phyloP scores from a whole-genome alignment of 2,888 invertebrate species.

The Troides oblongomaculatus region DNA sequence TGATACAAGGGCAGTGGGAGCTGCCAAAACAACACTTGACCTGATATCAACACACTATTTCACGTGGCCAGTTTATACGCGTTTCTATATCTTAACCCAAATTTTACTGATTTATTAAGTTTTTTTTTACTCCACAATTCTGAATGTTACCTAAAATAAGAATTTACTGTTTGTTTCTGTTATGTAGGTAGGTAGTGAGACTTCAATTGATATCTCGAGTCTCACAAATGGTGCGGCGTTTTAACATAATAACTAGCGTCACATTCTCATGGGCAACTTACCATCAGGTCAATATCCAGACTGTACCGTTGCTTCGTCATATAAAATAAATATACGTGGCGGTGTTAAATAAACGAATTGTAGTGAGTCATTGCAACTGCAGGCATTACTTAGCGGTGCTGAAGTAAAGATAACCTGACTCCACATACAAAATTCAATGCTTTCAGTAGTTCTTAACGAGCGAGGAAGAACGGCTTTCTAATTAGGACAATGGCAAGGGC shows the following conservation, averaged over 20 bases:
- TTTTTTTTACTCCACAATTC: no score
- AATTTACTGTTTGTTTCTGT: no score
- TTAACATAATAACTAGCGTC: no score
- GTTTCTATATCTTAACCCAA: constrained; percentile 36
- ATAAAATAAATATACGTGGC: no score
- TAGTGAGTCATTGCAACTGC: constrained; percentile 32
- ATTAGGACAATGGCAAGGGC: constrained; percentile 29
- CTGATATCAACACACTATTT: constrained; percentile 42
- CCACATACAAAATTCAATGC: constrained; percentile 1
- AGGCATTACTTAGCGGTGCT: constrained; percentile 7
- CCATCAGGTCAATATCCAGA: no score
- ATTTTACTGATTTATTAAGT: constrained; percentile 37
- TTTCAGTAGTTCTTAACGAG: constrained; percentile 9
- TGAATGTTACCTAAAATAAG: no score
- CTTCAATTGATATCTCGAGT: no score
- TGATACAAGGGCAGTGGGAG: constrained; percentile 37
- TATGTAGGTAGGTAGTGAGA: no score
- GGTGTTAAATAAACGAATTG: constrained; percentile 31
- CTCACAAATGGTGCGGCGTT: no score
- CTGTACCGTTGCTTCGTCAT: no score
- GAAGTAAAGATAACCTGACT: constrained; percentile 13
- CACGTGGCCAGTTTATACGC: constrained; percentile 5
- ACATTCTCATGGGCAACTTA: no score
- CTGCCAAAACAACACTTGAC: constrained; percentile 56
- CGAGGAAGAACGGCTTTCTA: constrained; percentile 24